These are phyloP conservation scores for Labeo calbasu DNA, from an alignment of 2,797 vertebrate species.

Conservation along the genomic window DNA sequence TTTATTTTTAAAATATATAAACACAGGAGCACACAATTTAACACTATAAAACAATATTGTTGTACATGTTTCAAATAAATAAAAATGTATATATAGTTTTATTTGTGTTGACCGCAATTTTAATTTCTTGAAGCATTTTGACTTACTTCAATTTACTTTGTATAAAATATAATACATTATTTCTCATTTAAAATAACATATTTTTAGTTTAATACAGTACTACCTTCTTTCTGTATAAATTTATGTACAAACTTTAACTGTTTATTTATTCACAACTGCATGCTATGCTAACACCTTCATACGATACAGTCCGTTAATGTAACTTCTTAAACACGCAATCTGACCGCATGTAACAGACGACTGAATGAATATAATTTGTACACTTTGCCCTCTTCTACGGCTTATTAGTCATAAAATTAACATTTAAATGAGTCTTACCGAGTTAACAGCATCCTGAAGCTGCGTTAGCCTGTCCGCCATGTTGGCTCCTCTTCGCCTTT, in stretches of 20 bases:
- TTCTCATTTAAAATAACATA: not conserved
- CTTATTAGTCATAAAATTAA: not conserved
- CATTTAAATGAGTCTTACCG: constrained; percentile 76
- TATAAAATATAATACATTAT: not conserved
- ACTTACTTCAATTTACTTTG: not conserved
- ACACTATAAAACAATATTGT: not conserved
- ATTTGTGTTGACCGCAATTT: not conserved
- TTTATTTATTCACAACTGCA: not conserved
- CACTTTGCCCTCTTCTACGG: not conserved
- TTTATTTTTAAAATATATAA: not conserved
- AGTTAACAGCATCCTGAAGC: constrained; percentile 94
- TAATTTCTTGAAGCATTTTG: not conserved
- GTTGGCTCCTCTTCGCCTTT: constrained; percentile 30
- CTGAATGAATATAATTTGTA: too few species aligned
- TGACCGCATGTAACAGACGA: not conserved
- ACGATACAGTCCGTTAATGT: not conserved
- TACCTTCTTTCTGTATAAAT: not conserved
- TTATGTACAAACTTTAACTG: not conserved
- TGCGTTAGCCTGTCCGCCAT: constrained; percentile 96
- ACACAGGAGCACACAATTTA: not conserved
- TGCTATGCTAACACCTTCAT: constrained; percentile 17
- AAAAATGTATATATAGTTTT: not conserved
- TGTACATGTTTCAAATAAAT: not conserved
- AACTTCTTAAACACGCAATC: not conserved
- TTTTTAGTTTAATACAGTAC: not conserved